These are phyloP conservation scores for Amblyraja radiata DNA, from an alignment of 2,797 vertebrate species.

Conservation along the genomic window DNA sequence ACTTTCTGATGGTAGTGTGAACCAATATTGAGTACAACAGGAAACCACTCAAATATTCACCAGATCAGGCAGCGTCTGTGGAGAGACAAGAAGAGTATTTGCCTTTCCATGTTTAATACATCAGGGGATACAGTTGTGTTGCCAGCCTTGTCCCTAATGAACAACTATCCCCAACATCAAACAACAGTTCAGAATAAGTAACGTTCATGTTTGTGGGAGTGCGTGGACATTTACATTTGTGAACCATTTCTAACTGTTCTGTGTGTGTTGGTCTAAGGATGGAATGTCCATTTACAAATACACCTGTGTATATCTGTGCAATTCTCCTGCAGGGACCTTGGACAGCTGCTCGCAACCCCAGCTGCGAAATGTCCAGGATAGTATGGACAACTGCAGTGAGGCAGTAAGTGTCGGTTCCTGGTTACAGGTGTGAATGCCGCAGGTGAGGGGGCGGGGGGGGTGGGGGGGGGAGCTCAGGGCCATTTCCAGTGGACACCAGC, in stretches of 20 bases:
- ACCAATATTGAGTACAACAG: too few relatives aligned
- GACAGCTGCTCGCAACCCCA: not conserved
- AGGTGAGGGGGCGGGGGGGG: too few relatives aligned
- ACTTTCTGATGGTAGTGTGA: too few relatives aligned
- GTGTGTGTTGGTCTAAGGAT: too few relatives aligned
- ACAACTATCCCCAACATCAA: not conserved
- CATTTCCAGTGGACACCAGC: too few relatives aligned
- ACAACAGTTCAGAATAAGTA: not conserved
- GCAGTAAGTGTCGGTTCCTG: not conserved
- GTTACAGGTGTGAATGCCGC: too few relatives aligned
- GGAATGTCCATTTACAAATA: not conserved
- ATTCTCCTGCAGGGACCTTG: not conserved
- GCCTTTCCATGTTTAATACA: not conserved
- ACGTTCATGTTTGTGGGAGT: not conserved
- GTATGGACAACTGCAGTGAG: not conserved
- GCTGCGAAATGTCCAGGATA: not conserved
- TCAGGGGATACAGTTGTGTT: not conserved
- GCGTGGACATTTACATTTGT: not conserved
- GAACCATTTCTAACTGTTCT: not conserved
- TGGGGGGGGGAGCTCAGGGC: too few relatives aligned
- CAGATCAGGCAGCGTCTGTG: too few relatives aligned
- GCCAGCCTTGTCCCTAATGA: not conserved
- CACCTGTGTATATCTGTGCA: not conserved
- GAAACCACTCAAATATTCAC: too few relatives aligned
- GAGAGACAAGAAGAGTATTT: too few relatives aligned